Evolutionary conservation across 2,888 invertebrate genomes (phyloP), one percentile per base, ranked within the genome.

Genomic region (Lochmaea crataegi): DNA sequence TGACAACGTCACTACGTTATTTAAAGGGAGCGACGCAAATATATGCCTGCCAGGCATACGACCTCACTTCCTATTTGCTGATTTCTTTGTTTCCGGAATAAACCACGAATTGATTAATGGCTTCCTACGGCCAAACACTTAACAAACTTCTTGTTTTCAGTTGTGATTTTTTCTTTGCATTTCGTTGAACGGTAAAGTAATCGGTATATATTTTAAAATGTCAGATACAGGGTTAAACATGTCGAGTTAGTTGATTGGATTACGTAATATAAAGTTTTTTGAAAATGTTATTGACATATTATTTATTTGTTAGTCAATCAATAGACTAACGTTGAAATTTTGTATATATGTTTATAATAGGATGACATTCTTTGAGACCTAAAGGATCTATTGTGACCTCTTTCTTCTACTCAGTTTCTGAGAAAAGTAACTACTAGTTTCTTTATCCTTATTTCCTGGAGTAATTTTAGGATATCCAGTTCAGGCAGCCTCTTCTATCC

Each of bases 1-100:
- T 78, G 80, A 79, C 80, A 80, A 78, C 78, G 77, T 73, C 75
- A 77, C 76, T 63, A 65, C 75, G 77, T 74, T 75, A 76, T 77
- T 75, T 75, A 75, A 75, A 76, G 32, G 63, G 53, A 71, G 42
- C 68, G 67, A 74, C 70, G 74, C 58, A 61, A 67, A 71, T 67
- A 65, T 71, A 64, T 74, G 74, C 69, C 69, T 65, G 16, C 57
- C 65, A 38, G 71, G 61, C 61, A 22, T 53, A 42, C 51, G 53
- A 61, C 38, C 32, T 57, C 53, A 65, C 73, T 70, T 73, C 70
- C 70, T 73, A 32, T 56, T 66, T 58, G 57, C 42, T 26, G 69
- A 69, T 69, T 69, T 69, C 69, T 69, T 69, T 69, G 63, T 69
- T 69, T 69, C 69, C 69, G 69, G 69, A 56, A 69, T 67, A 57